phyloP scores from a whole-genome alignment of 2,888 invertebrate species.

The Cremastinae sp. region DNA sequence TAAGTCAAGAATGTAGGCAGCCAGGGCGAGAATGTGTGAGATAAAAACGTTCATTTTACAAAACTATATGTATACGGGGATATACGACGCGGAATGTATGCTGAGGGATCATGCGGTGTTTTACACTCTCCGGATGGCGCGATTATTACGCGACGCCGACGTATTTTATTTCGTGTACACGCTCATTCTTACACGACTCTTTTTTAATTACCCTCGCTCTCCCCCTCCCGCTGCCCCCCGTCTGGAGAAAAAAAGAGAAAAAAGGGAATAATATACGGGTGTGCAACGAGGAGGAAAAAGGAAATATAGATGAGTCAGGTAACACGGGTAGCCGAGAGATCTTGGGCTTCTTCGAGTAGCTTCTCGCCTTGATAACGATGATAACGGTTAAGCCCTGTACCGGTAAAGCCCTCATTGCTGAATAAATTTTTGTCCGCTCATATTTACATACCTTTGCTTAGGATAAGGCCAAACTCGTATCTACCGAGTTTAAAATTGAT shows the following conservation, averaged over 20 bases:
- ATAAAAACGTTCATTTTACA: conserved; percentile 36
- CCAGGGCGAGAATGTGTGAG: not conserved
- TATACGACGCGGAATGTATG: conserved; percentile 22
- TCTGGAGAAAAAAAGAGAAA: conserved; percentile 1
- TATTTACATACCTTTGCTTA: conserved; percentile 26
- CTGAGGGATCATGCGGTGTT: conserved; percentile 33
- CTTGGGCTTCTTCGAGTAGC: conserved; percentile 66
- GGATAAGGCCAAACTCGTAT: conserved; percentile 43
- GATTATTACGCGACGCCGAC: conserved; percentile 31
- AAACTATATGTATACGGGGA: conserved; percentile 16
- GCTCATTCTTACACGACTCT: conserved; percentile 15
- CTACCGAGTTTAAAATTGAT: conserved; percentile 6
- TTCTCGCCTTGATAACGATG: conserved; percentile 72
- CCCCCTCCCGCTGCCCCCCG: not conserved
- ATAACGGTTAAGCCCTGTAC: conserved; percentile 71
- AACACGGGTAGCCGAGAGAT: conserved; percentile 74
- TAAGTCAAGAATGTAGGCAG: conserved; percentile 1
- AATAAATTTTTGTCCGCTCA: conserved; percentile 10
- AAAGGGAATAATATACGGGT: not conserved
- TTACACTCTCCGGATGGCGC: conserved; percentile 19
- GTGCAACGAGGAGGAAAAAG: conserved; percentile 29
- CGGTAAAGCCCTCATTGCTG: conserved; percentile 16
- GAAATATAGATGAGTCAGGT: conserved; percentile 62
- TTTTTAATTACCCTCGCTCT: conserved; percentile 15
- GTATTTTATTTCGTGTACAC: conserved; percentile 36